Base-by-base conservation (phyloP, 2,888 invertebrate species). In the Zonitis immaculata region DNA sequence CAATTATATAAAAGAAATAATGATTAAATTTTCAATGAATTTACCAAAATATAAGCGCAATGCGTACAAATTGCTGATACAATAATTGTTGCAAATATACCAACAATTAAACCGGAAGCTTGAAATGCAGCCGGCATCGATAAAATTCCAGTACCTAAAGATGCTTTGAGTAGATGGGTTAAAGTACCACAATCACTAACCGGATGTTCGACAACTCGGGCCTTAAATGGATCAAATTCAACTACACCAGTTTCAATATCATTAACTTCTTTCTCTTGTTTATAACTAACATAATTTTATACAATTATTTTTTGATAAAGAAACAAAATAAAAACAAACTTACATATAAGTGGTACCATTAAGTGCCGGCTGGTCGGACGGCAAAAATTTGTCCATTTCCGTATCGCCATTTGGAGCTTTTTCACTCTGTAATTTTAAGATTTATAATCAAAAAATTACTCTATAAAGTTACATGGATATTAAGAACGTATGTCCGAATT, bases 61-160 rank as follows among this genome's bases (percentile, higher is more conserved):
- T 97, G 95, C 26, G 95, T 91, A 82, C 95, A 95, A 51, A 97
- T 82, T 44, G 91, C 75, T 27, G 95, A 93, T 16, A 96, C 91
- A 14, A 92, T 74, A 43, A 95, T 80, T 0, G 96, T 88, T 51
- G 91, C 87, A 65, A 91, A 79, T 58, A 94, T 82, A 46, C 97
- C 96, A 57, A 90, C 80, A 57, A 89, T 77, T 35, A 97, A 79
- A 32, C 98, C 98, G 6, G 94, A 85, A 72, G 87, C 84, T 74
- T 85, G 87, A 73, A 97, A 93, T 9, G 96, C 97, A 52, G 85
- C 82, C 0, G 97, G 97, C 91, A 98, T 93, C 1, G 96, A 84
- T 61, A 98, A 80, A 70, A 98, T 95, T 43, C 98, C 98, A 7
- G 96, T 96, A 22, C 98, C 98, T 52, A 98, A 82, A 28, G 95